Base-by-base conservation (phyloP, 2,113 vertebrate genomes). In the Pachycephala philippinensis region DNA sequence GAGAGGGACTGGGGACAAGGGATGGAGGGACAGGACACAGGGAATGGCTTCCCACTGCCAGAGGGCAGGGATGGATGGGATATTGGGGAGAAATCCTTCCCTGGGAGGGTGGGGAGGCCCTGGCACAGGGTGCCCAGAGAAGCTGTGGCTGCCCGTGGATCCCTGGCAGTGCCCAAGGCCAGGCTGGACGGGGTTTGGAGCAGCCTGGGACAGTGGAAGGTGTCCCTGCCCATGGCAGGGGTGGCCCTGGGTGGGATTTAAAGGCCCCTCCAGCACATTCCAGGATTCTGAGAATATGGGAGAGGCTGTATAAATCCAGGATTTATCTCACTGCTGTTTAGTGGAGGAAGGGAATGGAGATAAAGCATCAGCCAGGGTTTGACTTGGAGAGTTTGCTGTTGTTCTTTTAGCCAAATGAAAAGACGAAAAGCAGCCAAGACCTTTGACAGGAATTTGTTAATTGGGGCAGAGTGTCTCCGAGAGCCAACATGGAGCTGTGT, bases 181-280 rank as follows among this genome's bases (percentile, higher is more conserved):
- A 59, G 53, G 61, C 0, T 68, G 71, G 70, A 56, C 2, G 3
- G 40, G 50, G 10, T 18, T 53, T 9, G 59, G 52, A 76, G 24
- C 44, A 66, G 1, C 61, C 71, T 59, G 61, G 83, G 31, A 13
- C 2, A 11, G 40, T 79, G 84, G 75, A 0, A 79, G n/a, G 49
- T 63, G 65, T 71, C 40, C n/a, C 30, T 87, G 65, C 64, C 35
- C 47, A 17, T 17, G 56, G 40, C n/a, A 70, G 39, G 37, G 22
- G 30, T 49, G 69, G n/a, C 0, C 56, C 2, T 2, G 12, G 12
- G 8, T 47, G n/a, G 10, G 5, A 0, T 64, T 37, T 64, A 3
- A 50, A 0, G 26, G 31, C 20, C 21, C 13, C 31, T 14, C 44
- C n/a, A 15, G 3, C 33, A 2, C 44, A 59, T 50, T 27, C 44